Conservation (phyloP, 2,113 vertebrate genomes). For the Mobula hypostoma region DNA sequence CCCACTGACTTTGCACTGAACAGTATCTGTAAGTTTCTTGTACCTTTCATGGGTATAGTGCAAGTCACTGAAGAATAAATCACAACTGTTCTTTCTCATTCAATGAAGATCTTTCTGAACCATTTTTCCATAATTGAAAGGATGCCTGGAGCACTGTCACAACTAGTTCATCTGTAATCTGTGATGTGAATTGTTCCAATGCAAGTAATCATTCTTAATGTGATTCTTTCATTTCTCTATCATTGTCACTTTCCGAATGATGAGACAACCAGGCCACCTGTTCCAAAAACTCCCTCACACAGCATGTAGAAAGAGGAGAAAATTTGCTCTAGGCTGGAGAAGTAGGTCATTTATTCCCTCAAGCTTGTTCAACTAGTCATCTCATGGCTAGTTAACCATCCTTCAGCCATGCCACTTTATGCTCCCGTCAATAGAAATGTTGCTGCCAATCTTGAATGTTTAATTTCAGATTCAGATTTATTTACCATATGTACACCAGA, state of each 20-base stretch:
- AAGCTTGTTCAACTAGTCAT: background rate
- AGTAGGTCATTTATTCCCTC: constrained; percentile 5
- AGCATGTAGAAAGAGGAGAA: background rate
- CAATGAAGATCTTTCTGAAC: constrained; percentile 10
- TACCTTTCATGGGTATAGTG: background rate
- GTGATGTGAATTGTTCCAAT: background rate
- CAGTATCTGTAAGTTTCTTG: background rate
- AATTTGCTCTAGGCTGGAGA: background rate
- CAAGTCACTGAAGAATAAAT: background rate
- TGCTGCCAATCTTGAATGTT: background rate
- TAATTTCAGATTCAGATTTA: too few relatives aligned
- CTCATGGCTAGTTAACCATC: background rate
- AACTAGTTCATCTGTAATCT: background rate
- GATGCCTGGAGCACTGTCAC: constrained; percentile 33
- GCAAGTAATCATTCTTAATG: background rate
- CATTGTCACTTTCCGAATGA: background rate
- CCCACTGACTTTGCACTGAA: background rate
- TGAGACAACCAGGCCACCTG: constrained; percentile 8
- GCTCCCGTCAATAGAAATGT: background rate
- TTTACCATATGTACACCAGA: too few relatives aligned
- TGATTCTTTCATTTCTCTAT: background rate
- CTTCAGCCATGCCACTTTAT: background rate
- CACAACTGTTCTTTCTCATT: background rate
- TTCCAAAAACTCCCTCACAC: background rate
- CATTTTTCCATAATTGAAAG: constrained; percentile 27